A percentile compares a stretch with the other conserved stretches of the same genome.
These are phyloP conservation scores for Malurus splendens DNA, from an alignment of 2,797 vertebrate genomes.

Conservation along the genomic window DNA sequence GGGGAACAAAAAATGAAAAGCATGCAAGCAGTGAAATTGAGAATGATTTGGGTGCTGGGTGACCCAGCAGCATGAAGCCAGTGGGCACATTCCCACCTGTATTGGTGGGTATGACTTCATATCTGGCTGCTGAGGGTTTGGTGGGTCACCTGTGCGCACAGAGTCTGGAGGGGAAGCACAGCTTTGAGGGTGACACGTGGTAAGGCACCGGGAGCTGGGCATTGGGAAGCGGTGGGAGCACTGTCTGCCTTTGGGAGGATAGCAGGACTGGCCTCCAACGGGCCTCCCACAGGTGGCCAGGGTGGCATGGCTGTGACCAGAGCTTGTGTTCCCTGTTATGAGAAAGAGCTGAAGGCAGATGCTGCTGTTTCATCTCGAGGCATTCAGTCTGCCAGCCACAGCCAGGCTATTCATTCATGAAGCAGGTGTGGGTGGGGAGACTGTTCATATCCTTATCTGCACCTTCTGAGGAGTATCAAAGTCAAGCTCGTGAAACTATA, in stretches of 20 bases:
- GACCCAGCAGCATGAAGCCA: neutral
- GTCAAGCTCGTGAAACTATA: neutral
- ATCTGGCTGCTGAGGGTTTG: neutral
- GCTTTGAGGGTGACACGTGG: fast-evolving
- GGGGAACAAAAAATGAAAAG: neutral
- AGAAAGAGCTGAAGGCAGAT: neutral
- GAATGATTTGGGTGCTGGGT: neutral
- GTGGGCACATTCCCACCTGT: fast-evolving
- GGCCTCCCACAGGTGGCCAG: fast-evolving
- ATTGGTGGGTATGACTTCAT: neutral
- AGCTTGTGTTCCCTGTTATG: neutral
- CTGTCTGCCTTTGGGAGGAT: fast-evolving
- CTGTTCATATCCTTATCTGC: neutral
- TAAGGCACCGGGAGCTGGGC: fast-evolving
- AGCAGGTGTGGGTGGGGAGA: slow-evolving; percentile 27
- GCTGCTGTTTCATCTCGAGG: neutral
- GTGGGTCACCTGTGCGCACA: fast-evolving
- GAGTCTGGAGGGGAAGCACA: neutral
- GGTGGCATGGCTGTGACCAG: fast-evolving
- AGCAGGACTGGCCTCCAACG: fast-evolving
- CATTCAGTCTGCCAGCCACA: neutral
- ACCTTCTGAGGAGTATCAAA: neutral
- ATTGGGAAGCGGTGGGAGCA: fast-evolving
- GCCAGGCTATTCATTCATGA: slow-evolving; percentile 17
- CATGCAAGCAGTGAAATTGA: neutral